phyloP scores from a whole-genome alignment of 1,140 invertebrate species.

The Lineus longissimus region DNA sequence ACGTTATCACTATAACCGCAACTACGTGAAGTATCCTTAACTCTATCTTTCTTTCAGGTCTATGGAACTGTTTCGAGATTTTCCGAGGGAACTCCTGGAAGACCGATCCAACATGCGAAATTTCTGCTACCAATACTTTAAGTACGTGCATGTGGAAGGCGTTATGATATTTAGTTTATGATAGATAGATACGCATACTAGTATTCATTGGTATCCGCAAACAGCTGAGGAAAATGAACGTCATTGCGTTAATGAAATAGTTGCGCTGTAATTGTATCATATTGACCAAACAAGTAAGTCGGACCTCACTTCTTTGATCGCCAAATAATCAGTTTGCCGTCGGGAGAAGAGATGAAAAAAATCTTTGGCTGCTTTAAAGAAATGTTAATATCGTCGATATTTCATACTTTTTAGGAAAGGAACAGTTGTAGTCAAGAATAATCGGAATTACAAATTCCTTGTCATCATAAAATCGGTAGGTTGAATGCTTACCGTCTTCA shows the following conservation, averaged over 20 bases:
- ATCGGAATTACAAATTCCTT: constrained; percentile 27
- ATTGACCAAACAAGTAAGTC: no score
- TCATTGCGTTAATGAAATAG: no score
- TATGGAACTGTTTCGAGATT: constrained; percentile 30
- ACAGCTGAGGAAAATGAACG: no score
- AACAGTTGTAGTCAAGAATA: constrained; percentile 31
- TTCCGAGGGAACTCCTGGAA: constrained; percentile 33
- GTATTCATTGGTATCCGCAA: no score
- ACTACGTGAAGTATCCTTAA: no score
- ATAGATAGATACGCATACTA: no score
- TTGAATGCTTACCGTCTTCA: neutral
- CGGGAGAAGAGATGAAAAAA: no score
- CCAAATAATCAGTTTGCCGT: no score
- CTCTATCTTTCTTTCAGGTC: constrained; percentile 17
- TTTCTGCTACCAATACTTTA: constrained; percentile 41
- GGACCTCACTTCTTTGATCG: no score
- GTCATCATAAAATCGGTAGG: constrained; percentile 37
- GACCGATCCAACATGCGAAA: constrained; percentile 17
- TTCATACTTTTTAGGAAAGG: constrained; percentile 25
- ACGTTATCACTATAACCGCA: neutral
- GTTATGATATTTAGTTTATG: neutral
- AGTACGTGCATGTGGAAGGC: constrained; percentile 18
- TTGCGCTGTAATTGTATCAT: no score
- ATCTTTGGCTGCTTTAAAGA: no score
- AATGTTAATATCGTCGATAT: no score